Base-by-base conservation (phyloP, 1,140 invertebrate species). In the Philopotamus ludificatus region DNA sequence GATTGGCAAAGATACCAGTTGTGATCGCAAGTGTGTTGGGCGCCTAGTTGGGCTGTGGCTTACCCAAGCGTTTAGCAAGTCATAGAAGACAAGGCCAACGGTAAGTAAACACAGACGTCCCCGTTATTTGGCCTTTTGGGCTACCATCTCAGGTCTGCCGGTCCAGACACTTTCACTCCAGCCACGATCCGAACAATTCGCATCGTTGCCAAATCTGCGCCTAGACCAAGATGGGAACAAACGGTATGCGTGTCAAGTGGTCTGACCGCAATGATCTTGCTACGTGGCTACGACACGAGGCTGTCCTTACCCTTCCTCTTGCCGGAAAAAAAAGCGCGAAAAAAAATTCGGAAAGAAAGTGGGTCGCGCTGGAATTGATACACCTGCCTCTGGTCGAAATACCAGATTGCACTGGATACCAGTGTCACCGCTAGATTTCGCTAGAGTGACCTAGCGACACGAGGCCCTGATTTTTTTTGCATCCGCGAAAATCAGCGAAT, bases 101-200 rank as follows among this genome's bases (percentile, higher is more conserved):
- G 23, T 28, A 39, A 57, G 53, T 57, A 57, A 57, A 57, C 34
- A 57, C 53, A 57, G 53, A 57, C 23, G 26, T 18, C 16, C 25
- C 53, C 53, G 53, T 57, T 57, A 57, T 57, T 25, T 57, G 53
- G 53, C 53, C 53, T 57, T 57, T 57, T 23, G 22, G 53, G 23
- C 34, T 28, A 23, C 53, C 53, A 25, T 57, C 53, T 28, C 53
- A 15, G 23, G n/a, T 57, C 53, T 34, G 16, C 23, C 28, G 22
- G 21, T 57, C n/a, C n/a, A 39, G 53, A 57, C 25, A 28, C 53
- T 57, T 39, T 47, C 44, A 47, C 44, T 47, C 44, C 18, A 20
- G n/a, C 44, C 28, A 34, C 12, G 18, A 16, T 20, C 44, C 18
- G 18, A 47, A 20, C 44, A 47, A 47, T 15, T 47, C 18, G 44